These are phyloP conservation scores for Tetrao urogallus DNA, from an alignment of 2,113 vertebrate species.

Conservation along the genomic window DNA sequence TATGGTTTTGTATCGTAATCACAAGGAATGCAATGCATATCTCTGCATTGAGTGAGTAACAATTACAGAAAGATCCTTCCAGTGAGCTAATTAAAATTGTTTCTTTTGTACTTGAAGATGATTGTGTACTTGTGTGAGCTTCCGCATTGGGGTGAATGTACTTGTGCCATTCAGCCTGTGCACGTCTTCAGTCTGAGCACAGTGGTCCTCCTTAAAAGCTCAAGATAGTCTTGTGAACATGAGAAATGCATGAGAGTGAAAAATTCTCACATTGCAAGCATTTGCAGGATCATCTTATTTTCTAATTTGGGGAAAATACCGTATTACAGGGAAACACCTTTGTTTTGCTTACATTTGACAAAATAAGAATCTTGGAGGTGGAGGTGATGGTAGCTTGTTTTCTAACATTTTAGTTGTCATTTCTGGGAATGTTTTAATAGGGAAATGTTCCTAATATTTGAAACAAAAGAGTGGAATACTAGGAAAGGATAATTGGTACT, in stretches of 20 bases:
- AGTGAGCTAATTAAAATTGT: background rate
- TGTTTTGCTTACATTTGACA: background rate
- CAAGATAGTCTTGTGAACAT: background rate
- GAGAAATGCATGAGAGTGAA: background rate
- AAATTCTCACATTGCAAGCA: background rate
- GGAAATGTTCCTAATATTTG: background rate
- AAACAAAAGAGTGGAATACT: background rate
- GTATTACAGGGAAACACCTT: background rate
- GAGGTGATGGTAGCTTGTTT: background rate
- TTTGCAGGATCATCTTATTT: background rate
- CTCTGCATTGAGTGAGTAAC: background rate
- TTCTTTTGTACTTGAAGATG: background rate
- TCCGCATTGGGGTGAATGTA: background rate
- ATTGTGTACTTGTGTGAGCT: fast-evolving
- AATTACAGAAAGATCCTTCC: background rate
- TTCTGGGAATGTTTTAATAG: background rate
- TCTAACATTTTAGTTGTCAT: background rate
- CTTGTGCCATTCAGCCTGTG: background rate
- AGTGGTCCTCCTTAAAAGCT: background rate
- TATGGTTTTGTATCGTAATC: background rate
- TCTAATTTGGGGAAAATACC: background rate
- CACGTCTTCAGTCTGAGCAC: background rate
- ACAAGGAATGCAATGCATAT: background rate
- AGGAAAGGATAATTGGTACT: background rate
- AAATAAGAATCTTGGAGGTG: background rate